Percentiles rank a stretch among this genome's conserved stretches.
These are phyloP conservation scores for Drosophila mayri DNA, from an alignment of 1,140 invertebrate species.

Conservation along the genomic window DNA sequence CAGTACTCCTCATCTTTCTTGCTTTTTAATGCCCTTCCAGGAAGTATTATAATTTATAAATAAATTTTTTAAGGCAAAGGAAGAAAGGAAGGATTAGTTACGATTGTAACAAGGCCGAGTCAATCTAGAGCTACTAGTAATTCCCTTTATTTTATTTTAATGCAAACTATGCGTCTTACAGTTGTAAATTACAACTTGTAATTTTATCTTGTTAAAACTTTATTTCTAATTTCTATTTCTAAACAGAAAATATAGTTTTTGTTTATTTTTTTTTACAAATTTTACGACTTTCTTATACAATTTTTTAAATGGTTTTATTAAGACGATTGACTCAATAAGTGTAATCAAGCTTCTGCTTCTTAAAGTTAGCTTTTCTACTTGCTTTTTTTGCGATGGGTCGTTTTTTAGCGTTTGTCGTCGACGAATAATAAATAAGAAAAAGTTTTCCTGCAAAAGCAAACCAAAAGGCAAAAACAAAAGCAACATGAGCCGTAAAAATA, in stretches of 20 bases:
- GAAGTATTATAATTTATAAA: background rate
- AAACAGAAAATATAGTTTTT: no score
- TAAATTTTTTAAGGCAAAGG: background rate
- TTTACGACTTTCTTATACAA: no score
- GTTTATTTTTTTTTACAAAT: no score
- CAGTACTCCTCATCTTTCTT: slow-evolving; percentile 26
- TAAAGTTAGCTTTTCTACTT: background rate
- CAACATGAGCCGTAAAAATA: slow-evolving; percentile 56
- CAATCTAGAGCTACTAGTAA: no score
- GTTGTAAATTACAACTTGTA: no score
- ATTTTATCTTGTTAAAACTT: no score
- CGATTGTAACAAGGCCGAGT: no score
- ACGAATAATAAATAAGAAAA: slow-evolving; percentile 84
- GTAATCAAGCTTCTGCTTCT: background rate
- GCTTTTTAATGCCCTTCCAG: slow-evolving; percentile 3
- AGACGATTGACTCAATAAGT: background rate
- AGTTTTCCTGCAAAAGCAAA: slow-evolving; percentile 79
- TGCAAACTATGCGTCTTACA: no score
- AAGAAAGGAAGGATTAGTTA: background rate
- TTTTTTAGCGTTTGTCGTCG: slow-evolving; percentile 78
- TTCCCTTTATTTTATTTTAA: no score
- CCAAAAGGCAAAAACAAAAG: slow-evolving; percentile 35
- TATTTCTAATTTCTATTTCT: no score
- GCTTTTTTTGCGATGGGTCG: slow-evolving; percentile 43
- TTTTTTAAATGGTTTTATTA: no score